Percentiles rank a stretch among this genome's conserved stretches.
phyloP scores from a whole-genome alignment of 2,797 vertebrate species.

The Hylomyscus alleni region DNA sequence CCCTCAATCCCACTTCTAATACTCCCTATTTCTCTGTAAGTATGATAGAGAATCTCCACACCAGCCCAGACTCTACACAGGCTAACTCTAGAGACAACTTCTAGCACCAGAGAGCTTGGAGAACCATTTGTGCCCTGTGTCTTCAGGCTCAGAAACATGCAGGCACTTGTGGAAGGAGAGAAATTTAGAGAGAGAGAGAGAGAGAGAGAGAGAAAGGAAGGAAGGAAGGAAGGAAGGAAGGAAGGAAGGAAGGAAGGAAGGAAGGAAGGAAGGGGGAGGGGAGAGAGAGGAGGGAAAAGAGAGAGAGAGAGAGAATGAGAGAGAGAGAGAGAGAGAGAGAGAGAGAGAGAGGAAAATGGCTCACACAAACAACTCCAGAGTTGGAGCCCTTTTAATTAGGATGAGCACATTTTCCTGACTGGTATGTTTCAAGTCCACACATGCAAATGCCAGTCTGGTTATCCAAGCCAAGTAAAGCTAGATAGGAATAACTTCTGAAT shows the following conservation, averaged over 20 bases:
- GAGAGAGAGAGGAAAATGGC: too few relatives aligned
- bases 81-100: not conserved
- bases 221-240: too few relatives aligned
- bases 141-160: not conserved
- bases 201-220: too few relatives aligned
- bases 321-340: too few relatives aligned
- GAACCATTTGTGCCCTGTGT: not conserved
- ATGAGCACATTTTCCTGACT: not conserved
- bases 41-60: not conserved
- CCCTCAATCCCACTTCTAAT: not conserved
- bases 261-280: too few relatives aligned
- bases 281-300: too few relatives aligned
- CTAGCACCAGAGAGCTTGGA: not conserved
- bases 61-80: not conserved
- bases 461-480: not conserved
- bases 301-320: too few relatives aligned
- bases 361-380: not conserved
- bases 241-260: not conserved
- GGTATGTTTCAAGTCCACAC: not conserved
- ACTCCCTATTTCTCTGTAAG: not conserved
- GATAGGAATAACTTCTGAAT: conserved; percentile 81
- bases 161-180: not conserved
- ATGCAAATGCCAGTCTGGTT: not conserved
- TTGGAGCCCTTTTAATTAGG: not conserved
- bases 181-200: too few relatives aligned